Conservation (phyloP, 2,888 invertebrate genomes). For the Eilema sororculum region DNA sequence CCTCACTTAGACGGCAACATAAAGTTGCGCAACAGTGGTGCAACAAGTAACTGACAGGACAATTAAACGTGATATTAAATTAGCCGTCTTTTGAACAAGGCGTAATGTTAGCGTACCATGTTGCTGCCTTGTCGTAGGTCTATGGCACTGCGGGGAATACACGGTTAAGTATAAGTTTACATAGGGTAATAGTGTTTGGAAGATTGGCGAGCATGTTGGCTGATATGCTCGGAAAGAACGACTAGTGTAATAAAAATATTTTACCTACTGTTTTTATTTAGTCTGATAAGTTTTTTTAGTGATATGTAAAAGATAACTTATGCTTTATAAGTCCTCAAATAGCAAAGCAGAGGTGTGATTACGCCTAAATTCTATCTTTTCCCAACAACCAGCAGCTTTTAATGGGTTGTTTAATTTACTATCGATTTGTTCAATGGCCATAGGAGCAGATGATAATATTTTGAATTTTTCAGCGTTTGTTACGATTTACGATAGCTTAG, state of each 20-base stretch:
- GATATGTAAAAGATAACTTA: too few species aligned
- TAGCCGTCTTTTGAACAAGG: slow-evolving; percentile 40
- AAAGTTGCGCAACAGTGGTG: background rate
- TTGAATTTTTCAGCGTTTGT: background rate
- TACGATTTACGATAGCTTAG: background rate
- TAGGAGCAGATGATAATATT: background rate
- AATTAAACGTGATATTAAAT: slow-evolving; percentile 56
- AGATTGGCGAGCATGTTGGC: slow-evolving; percentile 12
- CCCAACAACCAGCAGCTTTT: too few species aligned
- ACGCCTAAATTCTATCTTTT: too few species aligned
- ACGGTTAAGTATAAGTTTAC: slow-evolving; percentile 38
- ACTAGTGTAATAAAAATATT: too few species aligned
- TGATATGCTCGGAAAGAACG: background rate
- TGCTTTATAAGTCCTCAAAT: too few species aligned
- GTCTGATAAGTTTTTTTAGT: background rate
- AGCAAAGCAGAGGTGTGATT: too few species aligned
- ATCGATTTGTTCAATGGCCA: background rate
- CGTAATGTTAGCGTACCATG: slow-evolving; percentile 53
- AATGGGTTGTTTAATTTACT: background rate
- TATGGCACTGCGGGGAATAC: slow-evolving; percentile 53
- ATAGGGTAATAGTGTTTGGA: background rate
- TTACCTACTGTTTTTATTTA: background rate
- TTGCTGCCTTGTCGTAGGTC: slow-evolving; percentile 46
- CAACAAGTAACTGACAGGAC: slow-evolving; percentile 29
- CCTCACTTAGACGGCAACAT: background rate